Conservation (phyloP, 2,888 invertebrate genomes). For the Coelinius sp. region DNA sequence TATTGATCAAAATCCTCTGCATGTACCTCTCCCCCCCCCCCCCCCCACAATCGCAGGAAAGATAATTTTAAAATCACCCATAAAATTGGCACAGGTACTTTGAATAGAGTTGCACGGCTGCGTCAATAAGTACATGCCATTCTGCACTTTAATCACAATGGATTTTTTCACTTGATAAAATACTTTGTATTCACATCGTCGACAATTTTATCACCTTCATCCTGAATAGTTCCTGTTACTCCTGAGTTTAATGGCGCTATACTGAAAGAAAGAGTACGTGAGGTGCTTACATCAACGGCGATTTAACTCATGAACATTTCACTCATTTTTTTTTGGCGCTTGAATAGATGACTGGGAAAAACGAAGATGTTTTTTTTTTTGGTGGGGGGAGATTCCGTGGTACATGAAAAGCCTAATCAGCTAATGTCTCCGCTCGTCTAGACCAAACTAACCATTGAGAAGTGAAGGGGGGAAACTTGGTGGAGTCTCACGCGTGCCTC, state of each 20-base stretch:
- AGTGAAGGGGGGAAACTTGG: not conserved
- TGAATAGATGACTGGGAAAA: not conserved
- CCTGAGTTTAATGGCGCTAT: constrained; percentile 17
- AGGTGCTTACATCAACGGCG: not conserved
- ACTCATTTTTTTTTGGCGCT: too few relatives aligned
- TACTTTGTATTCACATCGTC: constrained; percentile 4
- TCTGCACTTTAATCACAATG: not conserved
- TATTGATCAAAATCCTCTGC: constrained; percentile 34
- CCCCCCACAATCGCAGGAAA: constrained; percentile 6
- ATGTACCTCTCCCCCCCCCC: too few relatives aligned
- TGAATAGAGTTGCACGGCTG: not conserved
- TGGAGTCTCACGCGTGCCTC: constrained; percentile 11
- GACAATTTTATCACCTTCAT: constrained; percentile 20
- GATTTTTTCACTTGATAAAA: not conserved
- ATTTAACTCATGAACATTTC: constrained; percentile 12
- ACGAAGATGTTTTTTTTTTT: not conserved
- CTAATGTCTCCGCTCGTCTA: constrained; percentile 43
- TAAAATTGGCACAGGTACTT: not conserved
- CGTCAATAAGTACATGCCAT: not conserved
- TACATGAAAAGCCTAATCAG: constrained; percentile 44
- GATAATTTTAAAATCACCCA: constrained; percentile 16
- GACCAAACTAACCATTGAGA: constrained; percentile 1
- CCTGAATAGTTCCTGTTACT: constrained; percentile 19
- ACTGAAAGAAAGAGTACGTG: constrained; percentile 5
- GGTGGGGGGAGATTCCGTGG: not conserved